phyloP scores from a whole-genome alignment of 2,113 vertebrate genomes.

The Coregonus clupeaformis region DNA sequence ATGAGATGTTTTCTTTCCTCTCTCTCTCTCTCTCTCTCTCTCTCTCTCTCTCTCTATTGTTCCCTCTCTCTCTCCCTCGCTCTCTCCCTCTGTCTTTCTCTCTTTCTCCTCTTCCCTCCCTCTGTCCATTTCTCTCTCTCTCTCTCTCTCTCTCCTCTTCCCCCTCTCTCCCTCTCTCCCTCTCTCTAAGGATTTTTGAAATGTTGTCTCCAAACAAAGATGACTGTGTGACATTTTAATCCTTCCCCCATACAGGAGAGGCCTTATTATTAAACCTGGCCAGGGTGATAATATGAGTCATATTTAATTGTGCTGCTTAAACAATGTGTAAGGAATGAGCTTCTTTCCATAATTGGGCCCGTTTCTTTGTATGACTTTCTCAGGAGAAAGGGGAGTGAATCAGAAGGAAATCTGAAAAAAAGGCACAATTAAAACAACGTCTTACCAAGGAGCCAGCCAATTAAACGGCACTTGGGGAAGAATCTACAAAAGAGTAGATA shows the following conservation, averaged over 20 bases:
- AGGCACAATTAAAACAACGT: slow-evolving; percentile 24
- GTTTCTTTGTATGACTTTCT: slow-evolving; percentile 24
- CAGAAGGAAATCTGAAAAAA: slow-evolving; percentile 6
- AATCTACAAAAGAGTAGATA: not conserved
- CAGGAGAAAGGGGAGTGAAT: slow-evolving; percentile 13
- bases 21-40: not conserved
- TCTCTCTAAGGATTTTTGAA: not conserved
- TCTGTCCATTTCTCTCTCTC: not conserved
- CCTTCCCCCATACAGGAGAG: not conserved
- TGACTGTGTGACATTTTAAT: slow-evolving; percentile 7
- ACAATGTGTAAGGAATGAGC: slow-evolving; percentile 13
- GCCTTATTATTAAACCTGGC: not conserved
- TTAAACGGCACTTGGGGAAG: not conserved
- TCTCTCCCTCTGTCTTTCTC: not conserved
- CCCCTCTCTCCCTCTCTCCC: no score
- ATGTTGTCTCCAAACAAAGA: slow-evolving; percentile 4
- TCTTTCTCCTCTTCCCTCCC: not conserved
- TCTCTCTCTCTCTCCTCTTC: not conserved
- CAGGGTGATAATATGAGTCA: slow-evolving; percentile 8
- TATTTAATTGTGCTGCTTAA: slow-evolving; percentile 16
- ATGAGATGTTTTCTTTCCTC: slow-evolving; percentile 9
- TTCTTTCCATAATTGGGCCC: slow-evolving; percentile 26
- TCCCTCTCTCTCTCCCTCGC: not conserved
- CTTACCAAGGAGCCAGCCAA: slow-evolving; percentile 16
- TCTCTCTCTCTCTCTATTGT: not conserved